Percentiles rank a stretch among this genome's conserved stretches.
Conservation (phyloP, 2,113 vertebrate genomes). For the Papio anubis region DNA sequence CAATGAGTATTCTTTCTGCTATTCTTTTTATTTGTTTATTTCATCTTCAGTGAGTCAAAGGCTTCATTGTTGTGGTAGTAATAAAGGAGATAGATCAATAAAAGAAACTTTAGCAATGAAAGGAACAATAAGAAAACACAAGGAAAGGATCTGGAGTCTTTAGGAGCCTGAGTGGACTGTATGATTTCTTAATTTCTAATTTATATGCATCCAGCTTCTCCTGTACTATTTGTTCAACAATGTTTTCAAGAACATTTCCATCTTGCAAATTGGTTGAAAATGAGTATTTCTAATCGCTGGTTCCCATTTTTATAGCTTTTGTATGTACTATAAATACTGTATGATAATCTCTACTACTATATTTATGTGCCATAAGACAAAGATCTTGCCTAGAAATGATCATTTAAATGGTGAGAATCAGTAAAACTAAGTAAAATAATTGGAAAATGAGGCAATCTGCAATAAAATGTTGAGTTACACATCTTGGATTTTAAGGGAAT, state of each 20-base stretch:
- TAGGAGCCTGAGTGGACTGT: background rate
- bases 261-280: slow-evolving; percentile 8
- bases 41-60: background rate
- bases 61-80: background rate
- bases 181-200: slow-evolving; percentile 54
- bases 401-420: background rate
- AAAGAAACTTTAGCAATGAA: slow-evolving; percentile 26
- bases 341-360: background rate
- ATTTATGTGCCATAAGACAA: background rate
- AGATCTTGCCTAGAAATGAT: background rate
- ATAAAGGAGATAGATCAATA: background rate
- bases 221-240: background rate
- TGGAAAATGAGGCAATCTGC: slow-evolving; percentile 13
- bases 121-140: slow-evolving; percentile 1
- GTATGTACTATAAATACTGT: background rate
- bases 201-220: background rate
- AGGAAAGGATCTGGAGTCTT: background rate
- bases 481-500: background rate
- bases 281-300: background rate
- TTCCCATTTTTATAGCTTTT: background rate
- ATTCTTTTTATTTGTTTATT: background rate
- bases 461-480: background rate
- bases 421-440: background rate
- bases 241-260: background rate
- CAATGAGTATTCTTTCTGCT: background rate